A percentile compares a stretch with the other conserved stretches of the same genome.
Conservation (phyloP, 1,140 invertebrate species). For the Sminthurinus signatus region DNA sequence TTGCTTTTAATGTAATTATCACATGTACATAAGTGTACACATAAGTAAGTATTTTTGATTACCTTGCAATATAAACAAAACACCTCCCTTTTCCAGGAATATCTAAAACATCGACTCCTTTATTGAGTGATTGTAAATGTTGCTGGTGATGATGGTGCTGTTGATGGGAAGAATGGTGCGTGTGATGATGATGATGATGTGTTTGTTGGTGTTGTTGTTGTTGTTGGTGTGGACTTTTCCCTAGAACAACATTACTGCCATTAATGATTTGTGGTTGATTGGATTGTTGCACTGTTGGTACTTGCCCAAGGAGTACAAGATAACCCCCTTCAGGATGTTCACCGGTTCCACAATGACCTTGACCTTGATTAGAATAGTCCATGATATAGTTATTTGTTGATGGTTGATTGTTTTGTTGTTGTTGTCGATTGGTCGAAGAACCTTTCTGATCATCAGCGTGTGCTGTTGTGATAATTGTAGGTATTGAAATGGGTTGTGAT, state of each 20-base stretch:
- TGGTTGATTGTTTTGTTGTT: neutral
- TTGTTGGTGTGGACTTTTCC: slow-evolving; percentile 50
- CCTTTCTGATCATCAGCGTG: slow-evolving; percentile 36
- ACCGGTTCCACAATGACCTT: neutral
- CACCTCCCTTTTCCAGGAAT: slow-evolving; percentile 87
- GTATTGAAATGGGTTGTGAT: slow-evolving; percentile 30
- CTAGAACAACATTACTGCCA: slow-evolving; percentile 31
- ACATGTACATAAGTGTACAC: too few relatives aligned
- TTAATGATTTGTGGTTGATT: slow-evolving; percentile 32
- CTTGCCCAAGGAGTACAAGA: slow-evolving; percentile 5
- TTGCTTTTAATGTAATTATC: too few relatives aligned
- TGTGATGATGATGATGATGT: slow-evolving; percentile 17
- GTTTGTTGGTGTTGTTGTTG: slow-evolving; percentile 42
- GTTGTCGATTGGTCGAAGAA: slow-evolving; percentile 3
- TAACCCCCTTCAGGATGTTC: neutral
- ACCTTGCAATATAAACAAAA: slow-evolving; percentile 81
- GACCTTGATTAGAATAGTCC: slow-evolving; percentile 5
- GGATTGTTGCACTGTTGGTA: slow-evolving; percentile 1
- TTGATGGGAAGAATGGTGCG: slow-evolving; percentile 36
- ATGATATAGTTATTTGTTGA: slow-evolving; percentile 2
- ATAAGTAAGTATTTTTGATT: too few relatives aligned
- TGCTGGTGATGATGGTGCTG: slow-evolving; percentile 39
- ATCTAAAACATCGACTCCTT: slow-evolving; percentile 77
- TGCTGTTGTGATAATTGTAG: slow-evolving; percentile 40
- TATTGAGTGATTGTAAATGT: slow-evolving; percentile 32